Conservation (phyloP, 1,140 invertebrate species). For the Phortica variegata region DNA sequence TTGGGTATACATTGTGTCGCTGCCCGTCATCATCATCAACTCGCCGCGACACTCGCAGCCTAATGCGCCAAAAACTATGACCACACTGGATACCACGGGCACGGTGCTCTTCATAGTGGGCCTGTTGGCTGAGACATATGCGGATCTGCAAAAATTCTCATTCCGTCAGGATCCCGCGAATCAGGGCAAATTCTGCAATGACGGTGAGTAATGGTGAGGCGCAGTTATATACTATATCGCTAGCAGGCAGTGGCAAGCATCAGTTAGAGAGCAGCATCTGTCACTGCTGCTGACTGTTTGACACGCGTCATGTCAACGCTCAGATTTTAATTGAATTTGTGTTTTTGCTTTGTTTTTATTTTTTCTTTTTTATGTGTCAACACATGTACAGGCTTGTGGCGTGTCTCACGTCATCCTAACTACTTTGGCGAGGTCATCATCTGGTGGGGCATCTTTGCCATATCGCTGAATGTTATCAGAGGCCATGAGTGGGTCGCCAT, state of each 20-base stretch:
- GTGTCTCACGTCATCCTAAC: conserved; percentile 87
- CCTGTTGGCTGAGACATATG: conserved; percentile 82
- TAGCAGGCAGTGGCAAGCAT: no score
- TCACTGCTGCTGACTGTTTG: no score
- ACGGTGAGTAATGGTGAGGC: conserved; percentile 63
- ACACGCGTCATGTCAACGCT: no score
- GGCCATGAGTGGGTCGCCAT: conserved; percentile 81
- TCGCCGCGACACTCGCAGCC: conserved; percentile 79
- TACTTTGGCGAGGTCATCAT: conserved; percentile 93
- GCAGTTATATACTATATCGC: no score
- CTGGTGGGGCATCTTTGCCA: conserved; percentile 92
- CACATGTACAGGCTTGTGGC: conserved; percentile 75
- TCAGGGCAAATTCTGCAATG: conserved; percentile 86
- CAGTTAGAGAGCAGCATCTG: no score
- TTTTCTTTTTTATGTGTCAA: neutral
- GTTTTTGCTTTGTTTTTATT: neutral
- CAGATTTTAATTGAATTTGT: neutral
- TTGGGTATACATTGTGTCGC: conserved; percentile 89
- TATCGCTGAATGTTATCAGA: conserved; percentile 82
- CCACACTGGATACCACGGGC: conserved; percentile 79
- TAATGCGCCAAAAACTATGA: conserved; percentile 77
- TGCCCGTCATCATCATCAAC: conserved; percentile 89
- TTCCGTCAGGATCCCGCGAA: conserved; percentile 85
- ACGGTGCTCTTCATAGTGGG: conserved; percentile 81
- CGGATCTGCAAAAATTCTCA: conserved; percentile 88